Conservation (phyloP, 2,888 invertebrate genomes). For the Elegia similella region DNA sequence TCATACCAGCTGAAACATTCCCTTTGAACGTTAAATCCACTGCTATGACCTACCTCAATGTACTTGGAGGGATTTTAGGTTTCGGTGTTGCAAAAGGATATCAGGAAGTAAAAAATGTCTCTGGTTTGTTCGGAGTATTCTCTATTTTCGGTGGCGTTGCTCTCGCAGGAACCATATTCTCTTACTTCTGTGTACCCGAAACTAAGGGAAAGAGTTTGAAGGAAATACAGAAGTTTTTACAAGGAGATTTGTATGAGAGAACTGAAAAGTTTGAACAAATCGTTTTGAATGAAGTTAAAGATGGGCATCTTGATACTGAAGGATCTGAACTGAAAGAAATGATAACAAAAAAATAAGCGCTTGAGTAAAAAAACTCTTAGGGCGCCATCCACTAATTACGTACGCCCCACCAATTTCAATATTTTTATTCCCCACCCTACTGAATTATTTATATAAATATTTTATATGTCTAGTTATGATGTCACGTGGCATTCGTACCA, state of each 20-base stretch:
- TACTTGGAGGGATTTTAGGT: constrained; percentile 71
- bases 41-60: constrained; percentile 72
- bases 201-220: constrained; percentile 79
- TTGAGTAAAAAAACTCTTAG: background rate
- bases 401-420: too few relatives aligned
- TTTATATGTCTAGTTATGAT: too few relatives aligned
- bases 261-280: constrained; percentile 7
- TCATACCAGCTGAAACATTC: constrained; percentile 81
- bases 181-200: constrained; percentile 75
- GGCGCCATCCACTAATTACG: background rate
- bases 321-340: constrained; percentile 10
- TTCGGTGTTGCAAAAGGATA: constrained; percentile 76
- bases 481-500: too few relatives aligned
- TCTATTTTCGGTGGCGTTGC: constrained; percentile 71
- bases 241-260: constrained; percentile 50
- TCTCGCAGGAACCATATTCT: constrained; percentile 70
- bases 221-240: constrained; percentile 77
- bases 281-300: background rate
- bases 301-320: background rate
- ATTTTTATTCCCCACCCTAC: too few relatives aligned
- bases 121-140: constrained; percentile 75
- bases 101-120: constrained; percentile 66
- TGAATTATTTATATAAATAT: too few relatives aligned
- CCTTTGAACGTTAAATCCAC: constrained; percentile 80
- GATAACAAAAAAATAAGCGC: background rate